Evolutionary conservation across 1,140 invertebrate species (phyloP).

Genomic region (Magallana angulata): DNA sequence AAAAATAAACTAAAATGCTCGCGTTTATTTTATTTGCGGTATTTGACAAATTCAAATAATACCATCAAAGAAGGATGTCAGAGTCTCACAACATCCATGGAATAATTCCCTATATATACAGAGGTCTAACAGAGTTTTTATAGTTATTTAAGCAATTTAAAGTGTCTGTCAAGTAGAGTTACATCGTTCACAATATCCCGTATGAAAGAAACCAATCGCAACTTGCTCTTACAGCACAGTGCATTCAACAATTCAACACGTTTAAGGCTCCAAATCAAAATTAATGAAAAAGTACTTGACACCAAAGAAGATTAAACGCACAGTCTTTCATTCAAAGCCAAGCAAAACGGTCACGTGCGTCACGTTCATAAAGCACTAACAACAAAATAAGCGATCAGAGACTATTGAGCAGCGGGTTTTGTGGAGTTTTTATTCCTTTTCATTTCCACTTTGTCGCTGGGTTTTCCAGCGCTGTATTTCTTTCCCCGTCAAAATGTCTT

Average conservation of each 20-base stretch:
- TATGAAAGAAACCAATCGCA: no score
- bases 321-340: not conserved
- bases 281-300: not conserved
- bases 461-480: not conserved
- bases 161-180: no score
- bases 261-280: not conserved
- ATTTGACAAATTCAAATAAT: no score
- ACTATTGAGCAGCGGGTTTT: not conserved
- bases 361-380: not conserved
- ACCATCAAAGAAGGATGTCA: no score
- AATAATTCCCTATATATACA: no score
- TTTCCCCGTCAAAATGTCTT: not conserved
- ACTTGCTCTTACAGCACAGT: no score
- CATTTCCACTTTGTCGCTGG: not conserved
- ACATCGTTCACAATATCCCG: no score
- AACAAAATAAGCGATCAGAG: not conserved
- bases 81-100: no score
- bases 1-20: no score
- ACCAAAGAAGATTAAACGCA: not conserved
- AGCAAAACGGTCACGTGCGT: not conserved
- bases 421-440: slow-evolving; percentile 23
- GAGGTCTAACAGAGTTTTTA: no score
- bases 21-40: no score
- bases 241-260: not conserved
- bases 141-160: no score